phyloP scores from a whole-genome alignment of 2,113 vertebrate genomes.

The Panurus biarmicus region DNA sequence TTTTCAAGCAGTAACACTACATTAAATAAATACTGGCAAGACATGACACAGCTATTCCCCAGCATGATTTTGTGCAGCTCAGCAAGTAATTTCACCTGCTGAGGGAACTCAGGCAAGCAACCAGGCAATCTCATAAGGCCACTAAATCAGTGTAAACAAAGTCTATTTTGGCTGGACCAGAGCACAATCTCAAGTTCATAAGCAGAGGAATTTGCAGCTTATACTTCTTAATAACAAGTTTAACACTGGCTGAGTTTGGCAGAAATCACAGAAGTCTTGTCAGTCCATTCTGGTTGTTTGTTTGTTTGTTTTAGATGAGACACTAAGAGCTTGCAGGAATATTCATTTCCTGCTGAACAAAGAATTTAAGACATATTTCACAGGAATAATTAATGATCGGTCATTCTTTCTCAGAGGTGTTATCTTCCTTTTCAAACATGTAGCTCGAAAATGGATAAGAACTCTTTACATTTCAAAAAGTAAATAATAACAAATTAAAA shows the following conservation, averaged over 20 bases:
- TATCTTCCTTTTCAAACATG: background rate
- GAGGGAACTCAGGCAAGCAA: conserved; percentile 19
- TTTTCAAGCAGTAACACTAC: background rate
- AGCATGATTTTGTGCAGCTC: conserved; percentile 21
- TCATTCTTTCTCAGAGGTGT: background rate
- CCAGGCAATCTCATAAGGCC: background rate
- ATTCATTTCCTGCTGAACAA: background rate
- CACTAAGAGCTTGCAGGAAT: background rate
- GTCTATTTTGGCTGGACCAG: background rate
- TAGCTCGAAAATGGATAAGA: background rate
- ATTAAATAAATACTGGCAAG: conserved; percentile 40
- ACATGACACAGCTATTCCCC: background rate
- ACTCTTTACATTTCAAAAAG: background rate
- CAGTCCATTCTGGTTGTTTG: background rate
- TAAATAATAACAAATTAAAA: background rate
- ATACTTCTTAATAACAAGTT: background rate
- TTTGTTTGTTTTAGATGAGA: background rate
- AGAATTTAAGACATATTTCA: background rate
- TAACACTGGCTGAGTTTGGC: background rate
- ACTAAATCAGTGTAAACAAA: conserved; percentile 33
- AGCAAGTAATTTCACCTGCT: conserved; percentile 31
- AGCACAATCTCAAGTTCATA: background rate
- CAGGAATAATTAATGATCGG: background rate
- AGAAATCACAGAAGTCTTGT: background rate
- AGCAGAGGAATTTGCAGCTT: conserved; percentile 5